Conservation (phyloP, 64 coral and sea anemone genomes). For the Montipora efflorescens region DNA sequence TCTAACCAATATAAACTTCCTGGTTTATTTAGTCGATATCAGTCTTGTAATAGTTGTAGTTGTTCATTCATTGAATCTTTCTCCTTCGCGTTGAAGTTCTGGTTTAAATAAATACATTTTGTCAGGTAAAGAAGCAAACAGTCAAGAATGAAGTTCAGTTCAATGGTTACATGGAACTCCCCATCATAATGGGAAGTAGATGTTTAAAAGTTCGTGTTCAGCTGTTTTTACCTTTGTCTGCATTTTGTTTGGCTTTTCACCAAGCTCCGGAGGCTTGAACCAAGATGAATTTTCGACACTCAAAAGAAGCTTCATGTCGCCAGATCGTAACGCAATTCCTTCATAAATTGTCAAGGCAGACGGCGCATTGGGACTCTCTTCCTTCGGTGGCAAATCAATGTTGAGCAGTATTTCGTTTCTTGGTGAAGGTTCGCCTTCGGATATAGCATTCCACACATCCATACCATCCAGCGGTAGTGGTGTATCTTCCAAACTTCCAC, state of each 20-base stretch:
- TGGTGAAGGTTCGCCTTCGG: constrained; percentile 46
- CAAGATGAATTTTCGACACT: constrained; percentile 66
- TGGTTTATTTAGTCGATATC: no score
- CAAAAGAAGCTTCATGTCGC: constrained; percentile 87
- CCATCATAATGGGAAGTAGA: no score
- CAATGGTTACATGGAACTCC: no score
- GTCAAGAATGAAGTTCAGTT: no score
- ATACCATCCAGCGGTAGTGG: constrained; percentile 7
- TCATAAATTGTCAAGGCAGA: background rate
- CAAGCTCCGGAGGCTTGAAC: constrained; percentile 71
- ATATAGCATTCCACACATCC: constrained; percentile 57
- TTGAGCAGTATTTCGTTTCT: constrained; percentile 62
- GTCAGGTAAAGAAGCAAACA: no score
- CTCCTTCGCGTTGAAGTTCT: no score
- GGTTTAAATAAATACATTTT: no score
- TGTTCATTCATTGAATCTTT: no score
- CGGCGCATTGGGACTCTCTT: background rate
- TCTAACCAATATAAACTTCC: no score
- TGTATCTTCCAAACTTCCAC: background rate
- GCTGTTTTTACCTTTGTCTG: background rate
- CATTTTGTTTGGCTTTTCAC: background rate
- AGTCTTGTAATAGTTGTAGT: no score
- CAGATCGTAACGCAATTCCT: constrained; percentile 78
- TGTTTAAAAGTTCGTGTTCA: no score
- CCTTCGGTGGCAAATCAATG: background rate